These are phyloP conservation scores for Chymomyza fuscimana DNA, from an alignment of 2,888 invertebrate genomes.

Conservation along the genomic window DNA sequence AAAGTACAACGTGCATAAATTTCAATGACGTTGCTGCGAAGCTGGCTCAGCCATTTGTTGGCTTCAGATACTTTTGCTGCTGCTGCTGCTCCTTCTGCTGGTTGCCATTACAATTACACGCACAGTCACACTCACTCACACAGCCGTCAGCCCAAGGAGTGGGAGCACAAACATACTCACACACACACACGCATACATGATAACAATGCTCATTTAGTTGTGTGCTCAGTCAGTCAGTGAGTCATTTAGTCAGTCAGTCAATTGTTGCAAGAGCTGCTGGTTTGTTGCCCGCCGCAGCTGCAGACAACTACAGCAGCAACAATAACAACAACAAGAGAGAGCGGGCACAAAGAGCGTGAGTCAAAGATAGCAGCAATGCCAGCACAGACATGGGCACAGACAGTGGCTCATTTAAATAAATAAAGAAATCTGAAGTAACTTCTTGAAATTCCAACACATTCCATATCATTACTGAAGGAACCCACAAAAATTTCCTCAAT, in stretches of 20 bases:
- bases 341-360: conserved; percentile 13
- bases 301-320: conserved; percentile 22
- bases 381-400: conserved; percentile 34
- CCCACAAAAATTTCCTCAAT: conserved; percentile 76
- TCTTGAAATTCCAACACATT: conserved; percentile 76
- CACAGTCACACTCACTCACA: conserved; percentile 57
- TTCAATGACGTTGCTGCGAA: conserved; percentile 66
- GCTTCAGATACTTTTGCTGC: background rate
- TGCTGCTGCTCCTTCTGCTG: conserved; percentile 28
- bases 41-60: conserved; percentile 49
- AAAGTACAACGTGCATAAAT: conserved; percentile 73
- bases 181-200: conserved; percentile 52
- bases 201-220: conserved; percentile 70
- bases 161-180: background rate
- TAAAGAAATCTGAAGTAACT: conserved; percentile 74
- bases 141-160: conserved; percentile 7
- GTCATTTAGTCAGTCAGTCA: conserved; percentile 54
- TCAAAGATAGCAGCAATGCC: conserved; percentile 9
- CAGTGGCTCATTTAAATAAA: conserved; percentile 74
- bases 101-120: conserved; percentile 62
- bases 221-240: conserved; percentile 44
- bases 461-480: conserved; percentile 74
- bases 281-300: conserved; percentile 39
- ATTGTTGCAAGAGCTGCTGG: conserved; percentile 30
- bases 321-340: background rate